Evolutionary conservation across 2,113 vertebrate species (phyloP).

Genomic region (Pycnonotus jocosus): DNA sequence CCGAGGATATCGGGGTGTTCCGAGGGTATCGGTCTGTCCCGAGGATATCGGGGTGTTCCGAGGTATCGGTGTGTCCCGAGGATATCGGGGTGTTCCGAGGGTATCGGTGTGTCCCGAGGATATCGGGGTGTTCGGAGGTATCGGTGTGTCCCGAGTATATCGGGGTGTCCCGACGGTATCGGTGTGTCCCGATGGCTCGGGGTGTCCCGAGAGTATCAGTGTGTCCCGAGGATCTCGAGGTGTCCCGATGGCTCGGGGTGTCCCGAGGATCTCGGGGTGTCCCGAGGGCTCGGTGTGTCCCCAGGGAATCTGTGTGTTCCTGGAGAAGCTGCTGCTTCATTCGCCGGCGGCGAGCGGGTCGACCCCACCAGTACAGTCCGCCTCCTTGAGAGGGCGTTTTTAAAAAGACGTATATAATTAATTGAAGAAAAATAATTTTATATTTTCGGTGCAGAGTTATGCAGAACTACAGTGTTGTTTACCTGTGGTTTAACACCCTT

Average conservation of each 20-base stretch:
- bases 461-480: accelerated
- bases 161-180: background rate
- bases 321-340: accelerated
- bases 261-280: background rate
- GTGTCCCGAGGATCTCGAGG: background rate
- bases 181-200: too few relatives aligned
- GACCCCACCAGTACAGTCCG: accelerated
- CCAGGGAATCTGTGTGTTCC: accelerated
- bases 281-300: background rate
- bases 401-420: accelerated
- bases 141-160: background rate
- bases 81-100: background rate
- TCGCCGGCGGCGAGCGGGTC: accelerated
- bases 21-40: background rate
- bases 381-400: accelerated
- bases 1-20: background rate
- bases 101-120: background rate
- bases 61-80: background rate
- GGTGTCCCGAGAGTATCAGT: background rate
- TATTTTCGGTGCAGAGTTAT: accelerated
- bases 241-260: background rate
- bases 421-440: background rate
- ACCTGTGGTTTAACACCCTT: background rate
- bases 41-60: accelerated
- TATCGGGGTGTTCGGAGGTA: background rate